Evolutionary conservation across 2,113 vertebrate species (phyloP).

Genomic region (Upupa epops): DNA sequence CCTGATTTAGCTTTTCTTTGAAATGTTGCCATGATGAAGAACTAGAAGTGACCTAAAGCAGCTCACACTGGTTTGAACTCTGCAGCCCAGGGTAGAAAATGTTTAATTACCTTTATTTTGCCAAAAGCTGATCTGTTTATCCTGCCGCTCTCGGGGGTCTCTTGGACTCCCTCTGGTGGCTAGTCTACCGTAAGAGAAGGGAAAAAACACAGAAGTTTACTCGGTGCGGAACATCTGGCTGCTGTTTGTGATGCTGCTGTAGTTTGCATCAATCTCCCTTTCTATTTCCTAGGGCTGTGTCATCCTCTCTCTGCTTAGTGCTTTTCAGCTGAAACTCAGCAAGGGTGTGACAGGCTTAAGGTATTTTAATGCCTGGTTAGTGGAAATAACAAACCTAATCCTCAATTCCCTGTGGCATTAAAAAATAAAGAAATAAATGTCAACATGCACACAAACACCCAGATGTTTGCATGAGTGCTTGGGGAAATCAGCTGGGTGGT

Average conservation of each 20-base stretch:
- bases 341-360: background rate
- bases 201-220: background rate
- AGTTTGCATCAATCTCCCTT: background rate
- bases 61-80: background rate
- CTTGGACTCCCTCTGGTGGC: constrained; percentile 68
- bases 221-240: background rate
- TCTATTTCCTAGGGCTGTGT: background rate
- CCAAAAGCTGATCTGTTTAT: constrained; percentile 16
- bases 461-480: constrained; percentile 16
- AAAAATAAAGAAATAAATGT: constrained; percentile 46
- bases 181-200: background rate
- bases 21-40: background rate
- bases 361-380: constrained; percentile 17
- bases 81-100: background rate
- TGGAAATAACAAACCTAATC: constrained; percentile 20
- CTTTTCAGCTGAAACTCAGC: background rate
- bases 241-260: background rate
- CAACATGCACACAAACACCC: background rate
- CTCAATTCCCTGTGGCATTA: background rate
- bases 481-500: background rate
- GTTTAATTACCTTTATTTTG: constrained; percentile 49
- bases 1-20: background rate
- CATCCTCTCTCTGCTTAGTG: background rate
- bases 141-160: background rate
- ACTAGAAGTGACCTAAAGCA: background rate